phyloP scores from a whole-genome alignment of 2,888 invertebrate species.

The Reticulitermes lucifugus region DNA sequence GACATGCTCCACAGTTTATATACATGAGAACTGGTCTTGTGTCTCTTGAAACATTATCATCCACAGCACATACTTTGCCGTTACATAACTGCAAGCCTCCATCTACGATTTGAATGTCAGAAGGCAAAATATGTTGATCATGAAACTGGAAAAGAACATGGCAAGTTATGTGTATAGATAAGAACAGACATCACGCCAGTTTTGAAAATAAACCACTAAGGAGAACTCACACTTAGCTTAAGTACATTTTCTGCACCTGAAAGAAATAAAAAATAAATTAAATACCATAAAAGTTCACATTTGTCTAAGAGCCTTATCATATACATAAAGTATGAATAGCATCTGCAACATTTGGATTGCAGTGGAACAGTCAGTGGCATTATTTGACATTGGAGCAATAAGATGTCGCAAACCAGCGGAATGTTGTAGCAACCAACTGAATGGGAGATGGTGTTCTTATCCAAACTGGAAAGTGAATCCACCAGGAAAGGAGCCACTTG shows the following conservation, averaged over 20 bases:
- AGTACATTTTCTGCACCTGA: neutral
- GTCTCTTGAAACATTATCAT: neutral
- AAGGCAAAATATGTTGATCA: neutral
- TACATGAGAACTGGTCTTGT: neutral
- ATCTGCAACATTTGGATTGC: neutral
- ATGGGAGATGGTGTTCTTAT: constrained; percentile 60
- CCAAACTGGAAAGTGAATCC: constrained; percentile 79
- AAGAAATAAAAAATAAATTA: neutral
- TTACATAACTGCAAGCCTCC: neutral
- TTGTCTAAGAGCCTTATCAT: neutral
- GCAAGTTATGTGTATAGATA: neutral
- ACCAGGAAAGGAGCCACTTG: constrained; percentile 61
- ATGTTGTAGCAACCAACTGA: constrained; percentile 37
- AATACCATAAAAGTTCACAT: neutral
- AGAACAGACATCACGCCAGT: neutral
- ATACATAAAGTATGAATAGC: neutral
- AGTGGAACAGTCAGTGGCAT: neutral
- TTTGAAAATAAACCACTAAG: neutral
- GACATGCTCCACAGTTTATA: neutral
- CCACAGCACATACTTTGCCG: neutral
- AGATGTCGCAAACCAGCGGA: constrained; percentile 11
- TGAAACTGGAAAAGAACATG: neutral
- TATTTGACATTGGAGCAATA: neutral
- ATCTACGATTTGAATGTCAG: neutral
- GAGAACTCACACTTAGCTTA: neutral